Evolutionary conservation across 1,140 invertebrate genomes (phyloP).

Genomic region (Macrostomum lignano): DNA sequence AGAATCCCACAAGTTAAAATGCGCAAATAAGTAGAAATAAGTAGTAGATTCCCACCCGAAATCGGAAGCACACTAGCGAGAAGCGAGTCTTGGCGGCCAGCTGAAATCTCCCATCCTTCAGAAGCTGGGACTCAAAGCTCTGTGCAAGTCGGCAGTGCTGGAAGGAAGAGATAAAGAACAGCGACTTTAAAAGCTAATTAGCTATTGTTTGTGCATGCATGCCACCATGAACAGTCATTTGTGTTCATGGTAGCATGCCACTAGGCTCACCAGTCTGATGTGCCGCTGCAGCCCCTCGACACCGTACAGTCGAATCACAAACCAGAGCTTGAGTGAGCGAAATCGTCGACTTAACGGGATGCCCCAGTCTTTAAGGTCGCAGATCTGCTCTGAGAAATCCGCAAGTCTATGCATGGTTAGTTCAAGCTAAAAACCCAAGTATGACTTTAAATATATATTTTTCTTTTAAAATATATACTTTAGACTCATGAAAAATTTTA

Average conservation of each 20-base stretch:
- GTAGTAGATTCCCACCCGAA: neutral
- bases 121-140: slow-evolving; percentile 54
- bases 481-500: too few species aligned
- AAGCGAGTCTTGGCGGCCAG: slow-evolving; percentile 72
- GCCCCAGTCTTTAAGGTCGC: slow-evolving; percentile 61
- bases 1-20: neutral
- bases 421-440: too few species aligned
- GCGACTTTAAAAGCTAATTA: neutral
- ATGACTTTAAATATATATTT: too few species aligned
- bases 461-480: too few species aligned
- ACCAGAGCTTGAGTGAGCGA: slow-evolving; percentile 78
- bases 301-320: slow-evolving; percentile 70
- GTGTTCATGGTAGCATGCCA: neutral
- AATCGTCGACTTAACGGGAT: slow-evolving; percentile 74
- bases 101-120: slow-evolving; percentile 61
- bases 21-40: neutral
- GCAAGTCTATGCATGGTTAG: too few species aligned
- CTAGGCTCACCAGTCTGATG: slow-evolving; percentile 34
- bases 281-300: slow-evolving; percentile 68
- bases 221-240: neutral
- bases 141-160: slow-evolving; percentile 66
- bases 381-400: too few species aligned
- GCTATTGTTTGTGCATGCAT: neutral
- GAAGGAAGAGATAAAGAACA: too few species aligned
- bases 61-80: slow-evolving; percentile 45